Conservation (phyloP, 2,888 invertebrate genomes). For the Eulithis prunata region DNA sequence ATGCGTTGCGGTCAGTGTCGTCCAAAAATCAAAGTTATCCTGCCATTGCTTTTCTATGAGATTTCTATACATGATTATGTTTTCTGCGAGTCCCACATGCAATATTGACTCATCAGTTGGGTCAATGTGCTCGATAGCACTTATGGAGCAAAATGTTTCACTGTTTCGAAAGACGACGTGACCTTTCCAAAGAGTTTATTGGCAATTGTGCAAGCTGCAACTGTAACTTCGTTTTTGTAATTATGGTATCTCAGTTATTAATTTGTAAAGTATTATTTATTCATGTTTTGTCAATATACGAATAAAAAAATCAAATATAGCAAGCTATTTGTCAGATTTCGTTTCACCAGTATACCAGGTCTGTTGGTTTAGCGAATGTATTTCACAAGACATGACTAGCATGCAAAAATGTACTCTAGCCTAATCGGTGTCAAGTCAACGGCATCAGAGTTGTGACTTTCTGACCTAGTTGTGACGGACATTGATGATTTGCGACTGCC, state of each 20-base stretch:
- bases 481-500: conserved; percentile 61
- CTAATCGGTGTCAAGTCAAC: conserved; percentile 52
- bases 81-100: neutral
- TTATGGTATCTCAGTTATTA: neutral
- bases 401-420: conserved; percentile 26
- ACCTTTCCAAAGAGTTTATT: conserved; percentile 22
- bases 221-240: conserved; percentile 13
- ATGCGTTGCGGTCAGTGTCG: too few species aligned
- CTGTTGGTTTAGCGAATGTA: too few species aligned
- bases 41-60: too few species aligned
- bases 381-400: too few species aligned
- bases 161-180: conserved; percentile 23
- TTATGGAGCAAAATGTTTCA: conserved; percentile 31
- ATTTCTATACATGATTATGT: too few species aligned
- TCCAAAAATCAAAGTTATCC: too few species aligned
- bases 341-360: too few species aligned
- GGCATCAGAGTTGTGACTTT: conserved; percentile 53
- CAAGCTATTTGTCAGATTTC: too few species aligned
- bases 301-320: too few species aligned
- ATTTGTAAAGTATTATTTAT: too few species aligned
- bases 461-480: conserved; percentile 62
- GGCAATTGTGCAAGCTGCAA: conserved; percentile 17
- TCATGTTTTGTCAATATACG: too few species aligned
- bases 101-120: conserved; percentile 13
- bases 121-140: conserved; percentile 13